These are phyloP conservation scores for Ammodytes dubius DNA, from an alignment of 2,113 vertebrate species.

Conservation along the genomic window DNA sequence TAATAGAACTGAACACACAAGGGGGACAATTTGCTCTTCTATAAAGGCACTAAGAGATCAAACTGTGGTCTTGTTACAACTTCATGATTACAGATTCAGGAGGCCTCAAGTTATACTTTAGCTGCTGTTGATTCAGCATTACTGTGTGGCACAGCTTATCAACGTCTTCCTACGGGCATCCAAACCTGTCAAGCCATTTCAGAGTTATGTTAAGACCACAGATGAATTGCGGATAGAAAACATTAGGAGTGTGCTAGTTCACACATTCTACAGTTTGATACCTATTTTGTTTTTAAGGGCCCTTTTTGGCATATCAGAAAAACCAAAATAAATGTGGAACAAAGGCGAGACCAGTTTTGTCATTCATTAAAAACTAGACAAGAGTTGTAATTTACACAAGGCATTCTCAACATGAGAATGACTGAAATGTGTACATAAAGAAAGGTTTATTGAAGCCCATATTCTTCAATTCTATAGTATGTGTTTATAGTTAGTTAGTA, in stretches of 20 bases:
- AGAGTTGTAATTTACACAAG: not conserved
- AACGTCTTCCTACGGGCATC: constrained; percentile 45
- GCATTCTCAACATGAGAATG: not conserved
- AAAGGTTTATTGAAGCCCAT: not conserved
- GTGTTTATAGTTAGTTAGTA: no score
- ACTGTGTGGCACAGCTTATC: constrained; percentile 39
- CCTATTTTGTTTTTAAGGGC: not conserved
- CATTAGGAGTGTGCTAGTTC: not conserved
- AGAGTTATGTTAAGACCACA: constrained; percentile 24
- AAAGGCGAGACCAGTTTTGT: not conserved
- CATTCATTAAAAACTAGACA: not conserved
- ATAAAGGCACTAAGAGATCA: constrained; percentile 45
- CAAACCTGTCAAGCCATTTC: constrained; percentile 37
- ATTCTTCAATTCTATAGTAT: not conserved
- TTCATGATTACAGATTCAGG: constrained; percentile 58
- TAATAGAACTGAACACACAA: constrained; percentile 54
- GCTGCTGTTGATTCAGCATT: constrained; percentile 67
- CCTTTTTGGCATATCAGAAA: not conserved
- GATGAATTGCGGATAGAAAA: constrained; percentile 20
- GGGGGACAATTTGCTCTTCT: constrained; percentile 29
- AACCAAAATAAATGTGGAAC: not conserved
- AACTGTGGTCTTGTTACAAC: constrained; percentile 54
- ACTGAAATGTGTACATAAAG: not conserved
- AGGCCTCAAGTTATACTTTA: constrained; percentile 56
- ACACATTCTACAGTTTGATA: constrained; percentile 6